A percentile compares a stretch with the other conserved stretches of the same genome.
Conservation (phyloP, 2,888 invertebrate species). For the Drosophila testacea region DNA sequence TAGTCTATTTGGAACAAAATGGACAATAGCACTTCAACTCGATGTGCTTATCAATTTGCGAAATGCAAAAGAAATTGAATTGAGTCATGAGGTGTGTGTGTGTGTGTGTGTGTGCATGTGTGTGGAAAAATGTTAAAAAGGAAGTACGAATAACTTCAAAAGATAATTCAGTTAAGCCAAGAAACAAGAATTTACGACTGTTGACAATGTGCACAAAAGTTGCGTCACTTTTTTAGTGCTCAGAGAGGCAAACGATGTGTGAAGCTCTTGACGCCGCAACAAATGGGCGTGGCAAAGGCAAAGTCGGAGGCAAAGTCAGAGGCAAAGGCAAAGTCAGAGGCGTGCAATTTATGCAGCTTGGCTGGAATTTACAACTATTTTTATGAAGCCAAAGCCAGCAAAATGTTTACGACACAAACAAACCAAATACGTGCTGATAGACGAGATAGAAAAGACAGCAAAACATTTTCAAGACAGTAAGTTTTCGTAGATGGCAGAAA, state of each 20-base stretch:
- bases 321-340: neutral
- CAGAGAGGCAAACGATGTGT: constrained; percentile 67
- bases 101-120: constrained; percentile 1
- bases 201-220: constrained; percentile 76
- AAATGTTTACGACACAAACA: constrained; percentile 57
- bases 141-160: constrained; percentile 37
- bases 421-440: constrained; percentile 39
- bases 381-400: constrained; percentile 73
- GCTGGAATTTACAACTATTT: constrained; percentile 76
- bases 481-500: neutral
- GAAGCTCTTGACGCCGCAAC: constrained; percentile 51
- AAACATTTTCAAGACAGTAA: neutral
- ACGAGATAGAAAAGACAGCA: neutral
- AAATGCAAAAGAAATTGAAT: constrained; percentile 13
- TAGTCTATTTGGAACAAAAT: constrained; percentile 1
- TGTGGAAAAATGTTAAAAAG: constrained; percentile 1
- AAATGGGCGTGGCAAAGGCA: constrained; percentile 8
- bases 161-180: constrained; percentile 62
- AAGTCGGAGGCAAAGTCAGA: neutral
- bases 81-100: constrained; percentile 5
- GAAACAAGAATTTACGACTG: constrained; percentile 66
- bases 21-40: neutral
- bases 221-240: constrained; percentile 69
- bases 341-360: constrained; percentile 72
- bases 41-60: constrained; percentile 9